Base-by-base conservation (phyloP, 1,140 invertebrate species). In the Pseudomyrmex dendroicus region DNA sequence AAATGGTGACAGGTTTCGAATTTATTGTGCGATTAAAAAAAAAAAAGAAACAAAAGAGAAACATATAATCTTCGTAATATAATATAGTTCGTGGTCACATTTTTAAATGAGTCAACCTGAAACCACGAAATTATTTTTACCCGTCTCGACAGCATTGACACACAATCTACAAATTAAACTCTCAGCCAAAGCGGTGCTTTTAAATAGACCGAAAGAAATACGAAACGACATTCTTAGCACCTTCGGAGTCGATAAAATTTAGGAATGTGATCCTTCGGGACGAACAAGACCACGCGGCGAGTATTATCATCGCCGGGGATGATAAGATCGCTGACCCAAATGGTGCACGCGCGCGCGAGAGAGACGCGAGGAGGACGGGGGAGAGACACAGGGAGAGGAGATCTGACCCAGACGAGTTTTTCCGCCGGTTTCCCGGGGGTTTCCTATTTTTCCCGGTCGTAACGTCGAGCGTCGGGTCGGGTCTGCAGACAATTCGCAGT, bases 401-500 rank as follows among this genome's bases (percentile, higher is more conserved):
- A 73, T 88, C 89, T 92, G 92, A 94, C 92, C 93, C 92, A 92
- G 92, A 94, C 93, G 89, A 89, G 87, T 93, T 93, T 93, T 93
- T 93, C 87, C 86, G 73, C 59, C 73, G 63, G 89, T 90, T 92
- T 92, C 90, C 89, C 90, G 86, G 84, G 85, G 87, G 85, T 91
- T 90, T 91, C 90, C 90, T 90, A 93, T 93, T 92, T 92, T 92
- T 91, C 89, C 90, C 88, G 88, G 86, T 90, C 88, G 90, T 93
- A 93, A 92, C 78, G 86, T 82, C 88, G 88, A 87, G 84, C 74
- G 78, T 62, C 54, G 84, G 90, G 84, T 91, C 89, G 90, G 89
- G 91, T 93, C 91, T 91, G 93, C 93, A 94, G 93, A 94, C 93
- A 94, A 94, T 94, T 94, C 92, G 93, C 93, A 94, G 93, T 94